Evolutionary conservation across 2,113 vertebrate species (phyloP).

Genomic region (Eudyptes chrysolophus): DNA sequence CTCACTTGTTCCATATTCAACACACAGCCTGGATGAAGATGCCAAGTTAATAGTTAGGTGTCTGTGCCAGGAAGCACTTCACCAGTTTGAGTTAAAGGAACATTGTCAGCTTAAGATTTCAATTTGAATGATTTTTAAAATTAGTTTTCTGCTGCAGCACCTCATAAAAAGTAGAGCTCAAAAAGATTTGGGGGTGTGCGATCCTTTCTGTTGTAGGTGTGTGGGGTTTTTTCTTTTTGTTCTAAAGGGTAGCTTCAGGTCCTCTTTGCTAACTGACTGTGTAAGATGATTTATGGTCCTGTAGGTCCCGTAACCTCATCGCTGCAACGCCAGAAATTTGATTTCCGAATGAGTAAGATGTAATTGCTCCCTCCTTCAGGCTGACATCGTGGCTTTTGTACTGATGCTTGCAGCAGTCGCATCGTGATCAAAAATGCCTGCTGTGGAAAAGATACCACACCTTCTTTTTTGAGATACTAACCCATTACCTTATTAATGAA

Average conservation of each 20-base stretch:
- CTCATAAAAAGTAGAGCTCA: neutral
- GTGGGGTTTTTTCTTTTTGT: neutral
- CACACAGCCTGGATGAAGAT: neutral
- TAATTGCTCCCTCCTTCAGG: neutral
- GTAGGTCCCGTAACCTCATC: neutral
- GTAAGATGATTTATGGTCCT: neutral
- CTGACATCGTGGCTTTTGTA: neutral
- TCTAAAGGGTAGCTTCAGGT: neutral
- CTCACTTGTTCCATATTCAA: constrained; percentile 5
- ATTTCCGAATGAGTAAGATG: neutral
- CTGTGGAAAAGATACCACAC: neutral
- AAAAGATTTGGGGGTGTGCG: neutral
- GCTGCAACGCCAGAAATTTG: neutral
- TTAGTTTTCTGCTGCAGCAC: neutral
- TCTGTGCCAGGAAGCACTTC: constrained; percentile 36
- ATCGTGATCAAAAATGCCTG: neutral
- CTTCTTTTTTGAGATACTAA: neutral
- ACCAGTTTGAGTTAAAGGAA: neutral
- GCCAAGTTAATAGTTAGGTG: constrained; percentile 32
- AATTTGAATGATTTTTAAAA: neutral
- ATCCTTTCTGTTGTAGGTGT: neutral
- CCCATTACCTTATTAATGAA: neutral
- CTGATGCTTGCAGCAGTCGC: accelerated
- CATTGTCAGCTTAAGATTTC: neutral
- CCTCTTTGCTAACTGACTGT: neutral